Conservation (phyloP, 2,888 invertebrate genomes). For the Carterocephalus palaemon region DNA sequence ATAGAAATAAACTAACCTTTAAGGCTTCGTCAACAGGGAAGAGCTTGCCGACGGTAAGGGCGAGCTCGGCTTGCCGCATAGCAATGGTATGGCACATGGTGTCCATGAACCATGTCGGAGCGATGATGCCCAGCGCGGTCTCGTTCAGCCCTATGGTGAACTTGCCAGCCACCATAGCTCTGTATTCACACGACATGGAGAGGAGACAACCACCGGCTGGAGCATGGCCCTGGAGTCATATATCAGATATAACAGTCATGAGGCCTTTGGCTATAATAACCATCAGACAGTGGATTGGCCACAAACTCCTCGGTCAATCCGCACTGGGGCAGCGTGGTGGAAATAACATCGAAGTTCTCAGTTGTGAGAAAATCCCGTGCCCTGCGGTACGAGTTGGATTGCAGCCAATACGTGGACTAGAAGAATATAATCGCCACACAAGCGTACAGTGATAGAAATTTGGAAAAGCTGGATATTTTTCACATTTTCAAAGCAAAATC, state of each 20-base stretch:
- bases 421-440: too few relatives aligned
- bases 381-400: too few relatives aligned
- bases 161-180: conserved; percentile 89
- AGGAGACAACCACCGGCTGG: conserved; percentile 92
- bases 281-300: too few relatives aligned
- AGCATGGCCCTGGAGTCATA: conserved; percentile 82
- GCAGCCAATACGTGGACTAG: too few relatives aligned
- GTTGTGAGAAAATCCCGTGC: too few relatives aligned
- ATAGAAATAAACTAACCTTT: conserved; percentile 56
- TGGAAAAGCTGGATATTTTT: too few relatives aligned
- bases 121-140: conserved; percentile 88
- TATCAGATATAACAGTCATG: not conserved
- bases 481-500: too few relatives aligned
- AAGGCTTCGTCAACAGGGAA: conserved; percentile 88
- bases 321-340: too few relatives aligned
- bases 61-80: conserved; percentile 84
- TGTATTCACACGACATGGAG: conserved; percentile 89
- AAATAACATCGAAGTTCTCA: too few relatives aligned
- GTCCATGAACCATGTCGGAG: conserved; percentile 86
- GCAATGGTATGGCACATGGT: conserved; percentile 82
- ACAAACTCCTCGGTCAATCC: too few relatives aligned
- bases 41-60: conserved; percentile 85
- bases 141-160: conserved; percentile 92
- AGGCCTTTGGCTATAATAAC: too few relatives aligned
- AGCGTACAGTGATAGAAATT: too few relatives aligned